Conservation (phyloP, 2,113 vertebrate species). For the Galbula dea region DNA sequence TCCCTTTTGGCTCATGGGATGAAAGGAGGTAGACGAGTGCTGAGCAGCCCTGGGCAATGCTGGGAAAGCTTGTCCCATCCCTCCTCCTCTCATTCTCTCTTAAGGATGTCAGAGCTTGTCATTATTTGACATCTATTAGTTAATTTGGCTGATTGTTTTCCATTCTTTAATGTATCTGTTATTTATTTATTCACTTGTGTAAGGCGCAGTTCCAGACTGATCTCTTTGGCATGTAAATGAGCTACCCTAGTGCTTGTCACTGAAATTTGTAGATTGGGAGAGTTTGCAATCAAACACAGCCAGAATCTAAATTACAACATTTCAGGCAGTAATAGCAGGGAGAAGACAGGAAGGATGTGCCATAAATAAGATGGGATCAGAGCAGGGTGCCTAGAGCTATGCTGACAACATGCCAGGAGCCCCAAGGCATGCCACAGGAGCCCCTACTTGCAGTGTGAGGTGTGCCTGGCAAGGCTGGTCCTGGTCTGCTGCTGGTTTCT, state of each 20-base stretch:
- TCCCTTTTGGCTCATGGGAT: neutral
- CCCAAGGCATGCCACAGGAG: neutral
- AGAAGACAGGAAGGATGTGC: conserved; percentile 1
- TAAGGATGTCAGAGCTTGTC: neutral
- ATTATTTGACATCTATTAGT: neutral
- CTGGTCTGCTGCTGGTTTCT: neutral
- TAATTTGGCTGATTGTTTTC: conserved; percentile 35
- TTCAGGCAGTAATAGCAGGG: neutral
- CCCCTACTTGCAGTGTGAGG: neutral
- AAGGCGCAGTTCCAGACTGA: neutral
- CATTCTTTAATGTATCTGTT: neutral
- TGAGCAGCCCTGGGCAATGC: neutral
- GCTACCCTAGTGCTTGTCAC: conserved; percentile 11
- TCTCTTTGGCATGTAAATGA: conserved; percentile 44
- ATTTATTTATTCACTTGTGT: conserved; percentile 29
- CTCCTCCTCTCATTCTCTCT: neutral
- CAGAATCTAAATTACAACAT: conserved; percentile 32
- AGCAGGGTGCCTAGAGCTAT: neutral
- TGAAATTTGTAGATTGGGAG: conserved; percentile 13
- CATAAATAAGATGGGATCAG: neutral
- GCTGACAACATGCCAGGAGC: neutral
- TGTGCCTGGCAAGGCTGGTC: too few relatives aligned
- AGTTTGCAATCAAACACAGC: conserved; percentile 57
- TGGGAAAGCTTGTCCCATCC: neutral
- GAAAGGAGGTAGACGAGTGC: neutral